Percentiles rank a stretch among this genome's conserved stretches.
These are phyloP conservation scores for Pipistrellus nathusii DNA, from an alignment of 2,797 vertebrate genomes.

Conservation along the genomic window DNA sequence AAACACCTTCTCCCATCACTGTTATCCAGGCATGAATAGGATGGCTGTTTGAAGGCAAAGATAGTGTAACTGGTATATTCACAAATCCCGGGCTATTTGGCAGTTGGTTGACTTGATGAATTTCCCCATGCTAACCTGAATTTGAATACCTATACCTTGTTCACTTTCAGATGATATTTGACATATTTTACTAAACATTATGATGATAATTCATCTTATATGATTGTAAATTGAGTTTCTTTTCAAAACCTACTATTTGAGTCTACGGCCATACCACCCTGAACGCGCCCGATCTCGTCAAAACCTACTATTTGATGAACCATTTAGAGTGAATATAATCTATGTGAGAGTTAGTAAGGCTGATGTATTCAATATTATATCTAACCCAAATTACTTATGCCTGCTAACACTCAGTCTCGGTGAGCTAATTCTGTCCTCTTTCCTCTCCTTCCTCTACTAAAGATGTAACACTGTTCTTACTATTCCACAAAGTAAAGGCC, in stretches of 20 bases:
- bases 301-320: not conserved
- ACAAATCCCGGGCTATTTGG: not conserved
- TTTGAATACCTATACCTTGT: not conserved
- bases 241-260: constrained; percentile 12
- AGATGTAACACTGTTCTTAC: not conserved
- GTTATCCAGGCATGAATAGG: not conserved
- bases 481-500: not conserved
- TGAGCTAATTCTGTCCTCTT: not conserved
- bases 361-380: not conserved
- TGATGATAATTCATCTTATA: not conserved
- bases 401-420: not conserved
- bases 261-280: too few relatives aligned
- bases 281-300: too few relatives aligned
- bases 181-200: not conserved
- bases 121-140: not conserved
- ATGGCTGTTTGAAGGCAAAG: not conserved
- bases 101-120: not conserved
- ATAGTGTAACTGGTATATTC: not conserved
- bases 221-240: not conserved
- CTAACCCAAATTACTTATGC: not conserved
- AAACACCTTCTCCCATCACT: not conserved
- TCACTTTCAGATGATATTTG: not conserved
- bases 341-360: not conserved
- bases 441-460: not conserved
- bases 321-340: not conserved